phyloP scores from a whole-genome alignment of 2,888 invertebrate genomes.

The Desoria tigrina region DNA sequence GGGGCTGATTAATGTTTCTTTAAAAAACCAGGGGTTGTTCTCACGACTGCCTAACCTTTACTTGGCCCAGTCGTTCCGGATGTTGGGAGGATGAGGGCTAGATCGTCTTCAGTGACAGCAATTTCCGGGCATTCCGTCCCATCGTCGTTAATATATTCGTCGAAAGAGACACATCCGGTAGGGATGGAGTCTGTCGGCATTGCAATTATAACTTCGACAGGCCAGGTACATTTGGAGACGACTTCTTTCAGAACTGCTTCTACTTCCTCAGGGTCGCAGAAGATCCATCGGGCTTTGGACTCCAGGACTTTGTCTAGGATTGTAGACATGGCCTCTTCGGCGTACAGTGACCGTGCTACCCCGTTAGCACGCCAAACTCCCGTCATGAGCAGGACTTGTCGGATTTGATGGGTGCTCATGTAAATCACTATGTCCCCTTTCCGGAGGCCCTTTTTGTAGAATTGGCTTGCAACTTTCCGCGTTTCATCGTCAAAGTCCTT shows the following conservation, averaged over 20 bases:
- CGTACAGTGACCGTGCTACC: constrained; percentile 39
- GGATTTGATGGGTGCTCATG: constrained; percentile 41
- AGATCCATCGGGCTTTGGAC: constrained; percentile 42
- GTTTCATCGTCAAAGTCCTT: constrained; percentile 57
- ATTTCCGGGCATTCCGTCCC: constrained; percentile 27
- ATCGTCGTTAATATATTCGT: constrained; percentile 34
- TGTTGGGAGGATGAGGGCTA: constrained; percentile 44
- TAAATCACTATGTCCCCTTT: constrained; percentile 46
- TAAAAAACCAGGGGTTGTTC: too few relatives aligned
- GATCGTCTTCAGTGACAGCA: constrained; percentile 25
- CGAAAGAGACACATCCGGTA: constrained; percentile 20
- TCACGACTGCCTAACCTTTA: constrained; percentile 19
- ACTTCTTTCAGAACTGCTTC: constrained; percentile 23
- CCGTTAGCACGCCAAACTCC: constrained; percentile 51
- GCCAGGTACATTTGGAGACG: constrained; percentile 31
- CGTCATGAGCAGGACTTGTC: constrained; percentile 30
- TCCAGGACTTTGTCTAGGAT: constrained; percentile 37
- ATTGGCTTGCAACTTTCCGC: constrained; percentile 39
- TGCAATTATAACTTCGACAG: constrained; percentile 38
- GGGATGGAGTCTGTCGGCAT: not conserved
- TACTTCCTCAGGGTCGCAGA: constrained; percentile 41
- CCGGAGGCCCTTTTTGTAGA: constrained; percentile 46
- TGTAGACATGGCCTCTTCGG: constrained; percentile 48
- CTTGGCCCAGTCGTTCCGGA: constrained; percentile 46
- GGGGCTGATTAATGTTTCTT: too few relatives aligned